phyloP scores from a whole-genome alignment of 1,140 invertebrate species.

The Drosophila aff. region DNA sequence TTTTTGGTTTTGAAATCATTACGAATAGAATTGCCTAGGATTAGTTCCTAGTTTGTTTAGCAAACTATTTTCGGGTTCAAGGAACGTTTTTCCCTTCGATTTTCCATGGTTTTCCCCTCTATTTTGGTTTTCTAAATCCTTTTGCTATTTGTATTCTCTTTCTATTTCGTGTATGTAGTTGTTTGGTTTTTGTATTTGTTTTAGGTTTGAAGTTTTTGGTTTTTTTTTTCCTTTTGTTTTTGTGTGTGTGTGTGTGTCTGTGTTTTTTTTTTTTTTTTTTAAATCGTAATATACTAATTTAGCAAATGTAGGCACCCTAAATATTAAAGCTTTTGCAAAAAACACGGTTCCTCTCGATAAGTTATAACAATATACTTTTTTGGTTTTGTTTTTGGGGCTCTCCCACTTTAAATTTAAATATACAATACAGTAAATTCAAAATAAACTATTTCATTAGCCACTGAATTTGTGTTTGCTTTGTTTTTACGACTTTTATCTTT shows the following conservation, averaged over 20 bases:
- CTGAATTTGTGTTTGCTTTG: constrained; percentile 36
- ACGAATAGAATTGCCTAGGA: constrained; percentile 20
- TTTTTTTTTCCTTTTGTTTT: constrained; percentile 11
- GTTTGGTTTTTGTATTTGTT: constrained; percentile 15
- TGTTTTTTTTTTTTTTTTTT: constrained; percentile 32
- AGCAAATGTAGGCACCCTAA: constrained; percentile 85
- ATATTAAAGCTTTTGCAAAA: constrained; percentile 85
- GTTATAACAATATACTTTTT: constrained; percentile 76
- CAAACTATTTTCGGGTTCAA: constrained; percentile 8
- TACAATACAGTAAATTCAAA: constrained; percentile 80
- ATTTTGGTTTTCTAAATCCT: background rate
- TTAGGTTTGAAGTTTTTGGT: constrained; percentile 1
- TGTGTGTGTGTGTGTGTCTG: background rate
- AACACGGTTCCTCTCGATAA: constrained; percentile 84
- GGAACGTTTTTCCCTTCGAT: constrained; percentile 8
- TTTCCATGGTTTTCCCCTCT: background rate
- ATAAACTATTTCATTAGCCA: constrained; percentile 74
- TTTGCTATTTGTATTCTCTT: constrained; percentile 6
- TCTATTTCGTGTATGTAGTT: constrained; percentile 36
- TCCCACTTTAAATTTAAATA: constrained; percentile 65
- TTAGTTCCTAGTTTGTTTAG: background rate
- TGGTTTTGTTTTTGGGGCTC: constrained; percentile 22
- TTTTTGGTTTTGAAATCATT: constrained; percentile 14
- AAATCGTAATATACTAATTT: constrained; percentile 84
- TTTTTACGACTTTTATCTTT: constrained; percentile 21